Evolutionary conservation across 2,888 invertebrate genomes (phyloP).

Genomic region (Gnatocerus cornutus): DNA sequence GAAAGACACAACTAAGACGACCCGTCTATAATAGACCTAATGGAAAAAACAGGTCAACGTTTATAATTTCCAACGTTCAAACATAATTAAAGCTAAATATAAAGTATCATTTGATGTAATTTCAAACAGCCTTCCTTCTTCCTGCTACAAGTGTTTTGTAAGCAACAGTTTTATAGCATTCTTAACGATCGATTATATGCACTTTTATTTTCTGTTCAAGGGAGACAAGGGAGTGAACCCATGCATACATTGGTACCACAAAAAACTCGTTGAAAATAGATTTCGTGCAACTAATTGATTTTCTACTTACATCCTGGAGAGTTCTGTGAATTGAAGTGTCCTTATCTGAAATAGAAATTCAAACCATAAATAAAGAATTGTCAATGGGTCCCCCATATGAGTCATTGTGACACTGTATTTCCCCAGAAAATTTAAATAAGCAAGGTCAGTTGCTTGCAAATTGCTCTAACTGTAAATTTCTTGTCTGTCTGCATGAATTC

Average conservation of each 20-base stretch:
- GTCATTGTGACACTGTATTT: neutral
- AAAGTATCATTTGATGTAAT: slow-evolving; percentile 20
- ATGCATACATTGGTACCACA: neutral
- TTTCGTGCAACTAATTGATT: neutral
- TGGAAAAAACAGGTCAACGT: slow-evolving; percentile 9
- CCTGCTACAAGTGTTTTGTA: neutral
- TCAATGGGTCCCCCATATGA: neutral
- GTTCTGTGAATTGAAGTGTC: slow-evolving; percentile 60
- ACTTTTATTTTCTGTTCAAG: neutral
- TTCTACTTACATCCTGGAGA: slow-evolving; percentile 64
- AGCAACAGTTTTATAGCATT: slow-evolving; percentile 13
- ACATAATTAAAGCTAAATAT: slow-evolving; percentile 4
- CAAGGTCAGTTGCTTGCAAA: slow-evolving; percentile 7
- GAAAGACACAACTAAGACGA: neutral
- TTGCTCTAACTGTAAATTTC: neutral
- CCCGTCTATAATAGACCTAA: neutral
- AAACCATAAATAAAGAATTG: neutral
- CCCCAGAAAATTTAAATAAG: slow-evolving; percentile 21
- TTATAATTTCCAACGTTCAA: slow-evolving; percentile 1
- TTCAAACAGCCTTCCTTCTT: slow-evolving; percentile 5
- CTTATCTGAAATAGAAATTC: slow-evolving; percentile 59
- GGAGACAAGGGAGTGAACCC: too few species aligned
- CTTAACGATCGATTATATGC: neutral
- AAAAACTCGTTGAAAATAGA: neutral
- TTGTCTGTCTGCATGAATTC: slow-evolving; percentile 12